Evolutionary conservation across 2,113 vertebrate species (phyloP).

Genomic region (Synodontis membranacea): DNA sequence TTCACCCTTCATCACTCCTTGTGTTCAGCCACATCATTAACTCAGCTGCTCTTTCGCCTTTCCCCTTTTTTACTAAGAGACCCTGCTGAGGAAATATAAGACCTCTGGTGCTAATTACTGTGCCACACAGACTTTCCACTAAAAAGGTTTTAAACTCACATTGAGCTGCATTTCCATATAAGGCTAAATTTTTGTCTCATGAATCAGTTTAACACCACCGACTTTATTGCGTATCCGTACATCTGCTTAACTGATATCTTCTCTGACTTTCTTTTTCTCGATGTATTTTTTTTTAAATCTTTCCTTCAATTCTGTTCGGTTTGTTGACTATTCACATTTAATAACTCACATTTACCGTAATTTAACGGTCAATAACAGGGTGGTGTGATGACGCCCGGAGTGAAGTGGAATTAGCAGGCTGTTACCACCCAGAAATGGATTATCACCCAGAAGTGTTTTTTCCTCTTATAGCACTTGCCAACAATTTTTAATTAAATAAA

Average conservation of each 20-base stretch:
- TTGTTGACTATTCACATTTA: background rate
- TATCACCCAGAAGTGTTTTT: too few relatives aligned
- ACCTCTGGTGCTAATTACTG: conserved; percentile 24
- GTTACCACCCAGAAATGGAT: too few relatives aligned
- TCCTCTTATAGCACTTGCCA: too few relatives aligned
- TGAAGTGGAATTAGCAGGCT: too few relatives aligned
- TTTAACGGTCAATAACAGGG: background rate
- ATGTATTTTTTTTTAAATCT: background rate
- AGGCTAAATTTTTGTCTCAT: background rate
- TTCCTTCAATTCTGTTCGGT: background rate
- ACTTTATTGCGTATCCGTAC: background rate
- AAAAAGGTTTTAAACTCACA: background rate
- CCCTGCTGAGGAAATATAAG: conserved; percentile 36
- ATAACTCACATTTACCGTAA: too few relatives aligned
- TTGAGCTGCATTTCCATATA: background rate
- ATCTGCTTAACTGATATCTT: conserved; percentile 7
- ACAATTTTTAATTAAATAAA: too few relatives aligned
- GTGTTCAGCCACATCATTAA: background rate
- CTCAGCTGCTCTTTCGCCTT: background rate
- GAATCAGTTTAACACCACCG: background rate
- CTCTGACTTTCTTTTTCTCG: background rate
- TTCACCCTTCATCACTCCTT: background rate
- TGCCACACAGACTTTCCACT: conserved; percentile 26
- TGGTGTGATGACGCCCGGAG: too few relatives aligned
- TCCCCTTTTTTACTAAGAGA: background rate